Base-by-base conservation (phyloP, 2,797 vertebrate species). In the Chromobotia macracanthus region DNA sequence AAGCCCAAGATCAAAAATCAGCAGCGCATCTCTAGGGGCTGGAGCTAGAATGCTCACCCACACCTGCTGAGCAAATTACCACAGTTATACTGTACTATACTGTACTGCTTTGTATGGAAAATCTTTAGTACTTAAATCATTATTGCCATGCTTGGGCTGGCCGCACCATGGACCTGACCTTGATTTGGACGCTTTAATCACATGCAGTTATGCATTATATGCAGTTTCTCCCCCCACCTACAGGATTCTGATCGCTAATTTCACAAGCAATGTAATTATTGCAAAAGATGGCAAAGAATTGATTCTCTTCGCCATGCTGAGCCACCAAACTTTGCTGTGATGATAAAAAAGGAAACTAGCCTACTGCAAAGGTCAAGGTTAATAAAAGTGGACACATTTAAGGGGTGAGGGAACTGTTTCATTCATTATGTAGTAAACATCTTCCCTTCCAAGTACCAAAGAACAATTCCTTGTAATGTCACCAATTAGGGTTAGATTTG, bases 261-360 rank as follows among this genome's bases (percentile, higher is more conserved):
- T 85, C 31, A 46, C 72, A 28, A 75, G 77, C 28, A 86, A 88
- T 88, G 83, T 79, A 88, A 89, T 91, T 87, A 90, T 88, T 80
- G 80, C 84, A 48, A 21, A 84, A 89, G 86, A 80, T 88, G 13
- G 18, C 60, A 48, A 86, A 55, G 84, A 89, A 92, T 91, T 86
- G 81, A 87, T 92, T 88, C 55, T 87, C 84, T 80, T 77, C 58
- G 85, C 80, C 83, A 79, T 28, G 74, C 16, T 68, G 35, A 79
- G 76, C 77, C 72, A 80, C 72, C 70, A 72, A 82, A 77, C 63
- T 80, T 51, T 60, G 38, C 58, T 13, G 38, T 77, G 61, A 66
- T 60, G 66, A 79, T 75, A 50, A 44, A 73, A n/a, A n/a, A n/a
- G n/a, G 67, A 77, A 80, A 79, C 46, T 61, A 35, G 28, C 5